Evolutionary conservation across 2,113 vertebrate species (phyloP).

Genomic region (Zosterops japonicus): DNA sequence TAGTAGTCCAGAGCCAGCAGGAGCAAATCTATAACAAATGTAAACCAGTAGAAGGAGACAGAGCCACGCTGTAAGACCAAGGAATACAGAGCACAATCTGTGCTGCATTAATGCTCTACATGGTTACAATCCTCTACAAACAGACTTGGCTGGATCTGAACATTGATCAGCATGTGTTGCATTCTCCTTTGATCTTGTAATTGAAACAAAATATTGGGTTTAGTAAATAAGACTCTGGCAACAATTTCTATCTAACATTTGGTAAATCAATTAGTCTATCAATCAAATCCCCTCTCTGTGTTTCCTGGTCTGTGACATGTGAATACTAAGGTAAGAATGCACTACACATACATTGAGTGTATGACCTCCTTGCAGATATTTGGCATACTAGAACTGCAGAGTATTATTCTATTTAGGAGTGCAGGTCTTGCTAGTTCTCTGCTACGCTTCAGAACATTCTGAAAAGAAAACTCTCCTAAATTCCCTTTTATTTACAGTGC

Average conservation of each 20-base stretch:
- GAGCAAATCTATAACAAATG: not conserved
- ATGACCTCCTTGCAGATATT: not conserved
- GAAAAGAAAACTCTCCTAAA: not conserved
- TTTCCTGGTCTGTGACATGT: not conserved
- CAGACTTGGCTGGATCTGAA: not conserved
- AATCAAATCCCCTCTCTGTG: not conserved
- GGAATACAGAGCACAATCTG: not conserved
- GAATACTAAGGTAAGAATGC: not conserved
- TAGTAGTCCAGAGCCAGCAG: not conserved
- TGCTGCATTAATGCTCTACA: not conserved
- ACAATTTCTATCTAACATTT: not conserved
- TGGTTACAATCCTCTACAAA: not conserved
- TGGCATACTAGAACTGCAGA: not conserved
- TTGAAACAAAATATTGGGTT: constrained; percentile 2
- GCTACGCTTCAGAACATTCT: not conserved
- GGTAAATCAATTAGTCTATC: not conserved
- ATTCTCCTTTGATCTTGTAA: constrained; percentile 22
- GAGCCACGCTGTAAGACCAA: not conserved
- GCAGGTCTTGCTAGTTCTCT: not conserved
- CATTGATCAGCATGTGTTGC: not conserved
- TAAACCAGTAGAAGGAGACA: constrained; percentile 43
- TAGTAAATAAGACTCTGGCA: constrained; percentile 1
- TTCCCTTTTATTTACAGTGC: not conserved
- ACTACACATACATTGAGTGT: not conserved
- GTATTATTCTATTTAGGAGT: not conserved